phyloP scores from a whole-genome alignment of 2,888 invertebrate genomes.

The Agrotis ipsilon region DNA sequence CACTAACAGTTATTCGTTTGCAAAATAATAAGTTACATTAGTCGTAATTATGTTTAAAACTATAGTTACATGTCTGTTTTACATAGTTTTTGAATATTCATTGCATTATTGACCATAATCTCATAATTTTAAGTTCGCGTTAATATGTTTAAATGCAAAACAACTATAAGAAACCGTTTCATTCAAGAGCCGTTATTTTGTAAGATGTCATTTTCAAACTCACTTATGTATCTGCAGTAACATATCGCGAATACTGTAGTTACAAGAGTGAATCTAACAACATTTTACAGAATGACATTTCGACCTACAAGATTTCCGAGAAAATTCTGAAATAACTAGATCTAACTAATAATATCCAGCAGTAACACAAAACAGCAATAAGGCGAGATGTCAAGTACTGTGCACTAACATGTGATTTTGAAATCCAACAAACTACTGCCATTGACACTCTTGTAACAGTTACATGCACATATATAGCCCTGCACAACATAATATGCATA shows the following conservation, averaged over 20 bases:
- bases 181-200: conserved; percentile 8
- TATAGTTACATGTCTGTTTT: conserved; percentile 14
- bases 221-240: conserved; percentile 4
- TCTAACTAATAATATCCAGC: conserved; percentile 33
- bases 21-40: conserved; percentile 7
- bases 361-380: conserved; percentile 45
- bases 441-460: conserved; percentile 61
- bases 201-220: conserved; percentile 15
- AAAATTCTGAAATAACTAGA: conserved; percentile 30
- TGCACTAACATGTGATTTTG: conserved; percentile 46
- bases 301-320: conserved; percentile 2
- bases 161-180: background rate
- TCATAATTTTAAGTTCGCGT: background rate
- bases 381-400: conserved; percentile 41
- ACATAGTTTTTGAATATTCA: background rate
- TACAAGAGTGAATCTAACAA: conserved; percentile 22
- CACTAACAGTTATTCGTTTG: conserved; percentile 6
- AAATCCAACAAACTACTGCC: conserved; percentile 45
- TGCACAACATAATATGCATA: conserved; percentile 45
- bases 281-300: conserved; percentile 22
- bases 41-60: background rate
- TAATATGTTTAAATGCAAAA: conserved; percentile 9
- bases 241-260: conserved; percentile 1
- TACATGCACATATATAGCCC: conserved; percentile 52
- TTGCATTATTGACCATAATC: background rate